Evolutionary conservation across 1,140 invertebrate genomes (phyloP), one percentile per base, ranked within the genome.

Genomic region (Drosophila pruinosa): DNA sequence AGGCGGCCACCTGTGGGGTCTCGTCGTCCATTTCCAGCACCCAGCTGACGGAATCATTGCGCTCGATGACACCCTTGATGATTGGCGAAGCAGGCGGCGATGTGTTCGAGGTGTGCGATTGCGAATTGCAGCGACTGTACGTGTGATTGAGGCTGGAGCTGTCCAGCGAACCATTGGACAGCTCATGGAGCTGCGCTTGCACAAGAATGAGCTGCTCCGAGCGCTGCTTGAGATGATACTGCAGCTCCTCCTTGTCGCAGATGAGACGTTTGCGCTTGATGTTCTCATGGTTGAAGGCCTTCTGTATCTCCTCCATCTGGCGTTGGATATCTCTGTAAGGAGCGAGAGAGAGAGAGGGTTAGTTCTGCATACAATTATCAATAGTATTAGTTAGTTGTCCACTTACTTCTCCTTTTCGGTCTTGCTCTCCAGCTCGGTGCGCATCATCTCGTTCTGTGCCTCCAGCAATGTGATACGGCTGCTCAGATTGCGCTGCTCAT

Each of bases 181-280:
- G 63, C 19, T 91, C 86, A 0, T 74, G 73, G n/a, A 90, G 38
- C 50, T 91, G 90, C 0, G 69, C 59, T 43, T 90, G 72, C 0
- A 81, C 75, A 10, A 83, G 53, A 17, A 89, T 65, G 4, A 89
- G 57, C 45, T 91, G 85, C 65, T 80, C 72, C 26, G 94, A 94
- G 81, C 95, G 96, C 74, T 96, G 95, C 78, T 95, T 93, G 48
- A 98, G 93, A 89, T 95, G 95, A 94, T 96, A 98, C 78, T 95
- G 93, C 1, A 98, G 92, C 91, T 97, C 96, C 92, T 98, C 97
- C 86, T 97, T 97, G 76, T 96, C 94, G 77, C 95, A 95, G 0
- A 94, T 94, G 3, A 97, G 89, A 7, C 96, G 92, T 53, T 96
- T 94, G 61, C 96, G 96, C 47, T 96, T 95, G 72, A 95, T 95